Evolutionary conservation across 2,888 invertebrate genomes (phyloP), one percentile per base, ranked within the genome.

Genomic region (Pteria penguin): DNA sequence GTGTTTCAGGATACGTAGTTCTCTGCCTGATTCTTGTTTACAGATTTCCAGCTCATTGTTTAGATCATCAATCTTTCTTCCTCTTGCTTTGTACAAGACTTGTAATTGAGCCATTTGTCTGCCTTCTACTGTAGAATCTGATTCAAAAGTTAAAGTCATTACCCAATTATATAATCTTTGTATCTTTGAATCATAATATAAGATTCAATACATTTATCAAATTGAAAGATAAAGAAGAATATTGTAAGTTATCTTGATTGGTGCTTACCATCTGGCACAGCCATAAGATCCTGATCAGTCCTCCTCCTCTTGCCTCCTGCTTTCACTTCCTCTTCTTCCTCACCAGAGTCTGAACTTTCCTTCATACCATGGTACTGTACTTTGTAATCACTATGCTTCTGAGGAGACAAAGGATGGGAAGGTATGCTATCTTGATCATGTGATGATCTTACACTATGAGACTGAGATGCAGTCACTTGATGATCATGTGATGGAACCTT

Each of bases 21-120:
- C 91, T 55, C 89, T 72, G n/a, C 82, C 85, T 0, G 82, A 75
- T 26, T 88, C 89, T 31, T 87, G 82, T 54, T 87, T 86, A 14
- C 80, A 60, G 0, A 78, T 75, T 14, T 87, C 86, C 29, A 89
- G 78, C 55, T 89, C 86, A 18, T 79, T 68, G 1, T 79, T 85
- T 58, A 91, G 76, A 73, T 91, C 90, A 57, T 91, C 90, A 31
- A 90, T 79, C 69, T 89, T 85, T 32, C 88, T 85, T 5, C 89
- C 91, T n/a, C 91, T 78, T 0, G 91, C 90, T 70, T 86, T 81
- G 82, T 91, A 91, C 73, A 91, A 74, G 22, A 90, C 87, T 81
- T 90, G 87, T 29, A 91, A 81, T 82, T 91, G 91, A 14, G 84
- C 84, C 24, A 86, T 45, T 67, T 88, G 86, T 36, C 84, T 82